Evolutionary conservation across 2,113 vertebrate genomes (phyloP).

Genomic region (Sclerurus mexicanus): DNA sequence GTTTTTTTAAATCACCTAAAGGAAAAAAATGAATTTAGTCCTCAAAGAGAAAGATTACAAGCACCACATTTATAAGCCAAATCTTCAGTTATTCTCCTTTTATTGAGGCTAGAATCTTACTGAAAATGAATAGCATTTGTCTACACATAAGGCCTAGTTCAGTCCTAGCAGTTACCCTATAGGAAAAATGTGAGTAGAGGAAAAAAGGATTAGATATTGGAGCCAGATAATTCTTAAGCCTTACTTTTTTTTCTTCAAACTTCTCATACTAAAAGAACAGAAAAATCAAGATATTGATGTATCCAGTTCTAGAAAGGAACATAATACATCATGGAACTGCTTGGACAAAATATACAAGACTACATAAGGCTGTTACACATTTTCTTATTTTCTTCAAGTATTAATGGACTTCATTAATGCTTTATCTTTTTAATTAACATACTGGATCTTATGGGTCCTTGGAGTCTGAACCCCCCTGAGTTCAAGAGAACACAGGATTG

Average conservation of each 20-base stretch:
- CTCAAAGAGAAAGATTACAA: neutral
- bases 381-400: neutral
- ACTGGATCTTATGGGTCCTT: fast-evolving
- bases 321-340: neutral
- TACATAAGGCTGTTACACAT: neutral
- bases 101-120: neutral
- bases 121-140: neutral
- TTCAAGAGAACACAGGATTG: neutral
- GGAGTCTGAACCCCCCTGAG: neutral
- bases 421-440: neutral
- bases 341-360: neutral
- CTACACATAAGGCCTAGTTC: neutral
- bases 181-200: neutral
- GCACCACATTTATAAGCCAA: neutral
- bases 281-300: neutral
- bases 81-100: neutral
- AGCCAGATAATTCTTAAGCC: neutral
- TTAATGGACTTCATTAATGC: neutral
- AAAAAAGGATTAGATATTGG: neutral
- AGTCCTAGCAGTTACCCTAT: neutral
- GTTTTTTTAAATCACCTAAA: neutral
- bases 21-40: neutral
- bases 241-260: neutral
- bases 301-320: neutral
- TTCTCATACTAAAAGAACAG: neutral